Conservation (phyloP, 2,113 vertebrate genomes). For the Corapipo altera region DNA sequence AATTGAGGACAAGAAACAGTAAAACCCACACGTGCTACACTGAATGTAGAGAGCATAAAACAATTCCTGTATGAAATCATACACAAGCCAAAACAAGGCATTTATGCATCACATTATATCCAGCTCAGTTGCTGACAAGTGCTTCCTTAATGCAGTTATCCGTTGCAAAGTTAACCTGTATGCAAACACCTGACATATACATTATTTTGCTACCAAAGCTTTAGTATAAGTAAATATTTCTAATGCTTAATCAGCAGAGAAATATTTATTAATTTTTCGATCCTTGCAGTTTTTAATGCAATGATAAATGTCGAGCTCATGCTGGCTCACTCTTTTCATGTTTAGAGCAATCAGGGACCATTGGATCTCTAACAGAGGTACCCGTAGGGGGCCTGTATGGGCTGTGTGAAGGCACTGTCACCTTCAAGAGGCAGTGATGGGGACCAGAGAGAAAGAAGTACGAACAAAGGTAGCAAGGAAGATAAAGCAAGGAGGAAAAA, state of each 20-base stretch:
- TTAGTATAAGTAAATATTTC: neutral
- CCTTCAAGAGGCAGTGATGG: neutral
- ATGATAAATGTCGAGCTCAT: neutral
- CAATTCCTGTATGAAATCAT: neutral
- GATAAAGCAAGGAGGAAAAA: neutral
- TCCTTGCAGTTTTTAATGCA: neutral
- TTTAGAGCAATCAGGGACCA: neutral
- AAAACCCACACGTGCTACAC: neutral
- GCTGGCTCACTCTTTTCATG: neutral
- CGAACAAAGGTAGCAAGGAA: neutral
- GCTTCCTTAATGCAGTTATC: neutral
- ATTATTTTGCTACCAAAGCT: neutral
- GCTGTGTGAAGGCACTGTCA: neutral
- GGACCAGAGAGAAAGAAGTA: neutral
- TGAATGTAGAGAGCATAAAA: neutral
- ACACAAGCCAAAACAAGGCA: neutral
- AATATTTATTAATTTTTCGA: neutral
- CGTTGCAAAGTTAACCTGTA: neutral
- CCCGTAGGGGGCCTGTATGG: neutral
- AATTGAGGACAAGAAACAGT: neutral
- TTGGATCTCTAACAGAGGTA: neutral
- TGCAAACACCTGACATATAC: neutral
- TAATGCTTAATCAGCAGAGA: neutral
- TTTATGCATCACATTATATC: neutral
- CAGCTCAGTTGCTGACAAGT: neutral